Evolutionary conservation across 2,113 vertebrate genomes (phyloP), one percentile per base, ranked within the genome.

Genomic region (Marmota flaviventris): DNA sequence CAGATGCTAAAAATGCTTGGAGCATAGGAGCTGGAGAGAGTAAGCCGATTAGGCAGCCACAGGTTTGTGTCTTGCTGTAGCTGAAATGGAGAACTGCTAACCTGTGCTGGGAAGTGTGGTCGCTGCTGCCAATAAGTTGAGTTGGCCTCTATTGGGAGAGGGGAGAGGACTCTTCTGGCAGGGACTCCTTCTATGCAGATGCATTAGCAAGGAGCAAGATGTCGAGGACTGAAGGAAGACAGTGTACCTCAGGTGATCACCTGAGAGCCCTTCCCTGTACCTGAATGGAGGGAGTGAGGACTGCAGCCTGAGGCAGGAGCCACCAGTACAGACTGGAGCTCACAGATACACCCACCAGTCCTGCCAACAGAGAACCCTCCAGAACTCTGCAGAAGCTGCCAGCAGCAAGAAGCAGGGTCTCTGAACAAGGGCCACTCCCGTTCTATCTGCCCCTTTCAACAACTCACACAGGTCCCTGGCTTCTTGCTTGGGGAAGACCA

Each of bases 301-400:
- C 0, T 67, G 39, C 14, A 5, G 18, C 42, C 2, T 34, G 42
- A 53, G 5, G 27, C 22, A 11, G 42, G 22, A 78, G 37, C 11
- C 14, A 1, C 17, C 39, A 11, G 0, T 1, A 39, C 9, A 0
- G 20, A 17, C 17, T 22, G 32, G 25, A 63, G 63, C 61, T 20
- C 13, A 1, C 6, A 58, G 18, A 5, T 20, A 18, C 5, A 18
- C 17, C 53, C 53, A 56, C 53, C 53, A 37, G 13, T 32, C 58
- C 58, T n/a, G 14, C 37, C 37, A 76, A 45, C 29, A 4, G 0
- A 29, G 29, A 84, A 3, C 8, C 1, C 48, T 58, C 70, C 2
- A 8, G 72, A 48, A 13, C 48, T 2, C 2, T 7, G 8, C 56
- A 8, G 2, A 4, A 22, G 5, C 89, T 10, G 17, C 12, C n/a